Base-by-base conservation (phyloP, 2,113 vertebrate species). In the Corythoichthys haematopterus region DNA sequence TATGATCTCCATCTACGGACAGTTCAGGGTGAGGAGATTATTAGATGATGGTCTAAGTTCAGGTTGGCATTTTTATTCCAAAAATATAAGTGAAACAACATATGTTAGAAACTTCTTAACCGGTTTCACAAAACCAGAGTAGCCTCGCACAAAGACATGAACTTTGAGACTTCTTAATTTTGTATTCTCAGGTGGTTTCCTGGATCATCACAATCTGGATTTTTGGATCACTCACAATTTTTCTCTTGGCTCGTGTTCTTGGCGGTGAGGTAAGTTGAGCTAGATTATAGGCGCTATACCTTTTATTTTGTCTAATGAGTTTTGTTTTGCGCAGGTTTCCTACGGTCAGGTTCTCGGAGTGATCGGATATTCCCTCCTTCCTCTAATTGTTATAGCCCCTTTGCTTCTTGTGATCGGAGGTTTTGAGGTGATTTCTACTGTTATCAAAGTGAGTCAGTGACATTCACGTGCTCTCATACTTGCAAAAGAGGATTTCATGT, bases 191-290 rank as follows among this genome's bases (percentile, higher is more conserved):
- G 97, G 97, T 99, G 71, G 97, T 99, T 81, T 99, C 97, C 68
- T 99, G 97, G 97, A 99, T 99, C 79, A 95, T 99, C 91, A 99
- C 97, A 77, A 99, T 98, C 90, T 98, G 97, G 97, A 97, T 98
- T 89, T 98, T 99, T 92, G 97, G 97, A 80, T 98, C 97, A 14
- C 81, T 98, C 83, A 98, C 95, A 35, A 95, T 99, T 83, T 99
- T 99, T 86, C 91, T 99, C 83, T 86, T 99, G 86, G 97, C 97
- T 71, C 93, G 96, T 80, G 97, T 99, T 83, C 95, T 99, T 61
- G 96, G 97, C 88, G 97, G 97, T 81, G 97, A 99, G 87, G 97
- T 99, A 91, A 93, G 93, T 53, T 1, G 3, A 6, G 12, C 55
- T 8, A 68, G 52, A 46, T 50, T 64, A 3, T 9, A 3, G 13